A percentile compares a stretch with the other conserved stretches of the same genome.
phyloP scores from a whole-genome alignment of 1,140 invertebrate species.

The Pollicipes pollicipes region DNA sequence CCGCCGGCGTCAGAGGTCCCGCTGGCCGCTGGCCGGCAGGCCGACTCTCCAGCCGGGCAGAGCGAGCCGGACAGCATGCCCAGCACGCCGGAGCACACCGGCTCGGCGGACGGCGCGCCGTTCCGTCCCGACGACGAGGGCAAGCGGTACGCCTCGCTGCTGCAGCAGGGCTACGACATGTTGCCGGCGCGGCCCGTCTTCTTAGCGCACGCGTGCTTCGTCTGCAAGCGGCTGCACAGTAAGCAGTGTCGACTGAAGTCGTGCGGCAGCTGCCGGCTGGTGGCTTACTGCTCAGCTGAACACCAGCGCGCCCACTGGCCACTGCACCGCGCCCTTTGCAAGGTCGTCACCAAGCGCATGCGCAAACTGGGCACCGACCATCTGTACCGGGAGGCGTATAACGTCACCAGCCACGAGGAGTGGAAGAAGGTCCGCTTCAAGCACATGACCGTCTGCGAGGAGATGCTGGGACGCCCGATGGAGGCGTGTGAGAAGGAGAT shows the following conservation, averaged over 20 bases:
- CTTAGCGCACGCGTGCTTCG: neutral
- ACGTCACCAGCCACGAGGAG: neutral
- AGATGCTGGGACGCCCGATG: slow-evolving; percentile 35
- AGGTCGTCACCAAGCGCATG: neutral
- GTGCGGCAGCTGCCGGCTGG: slow-evolving; percentile 23
- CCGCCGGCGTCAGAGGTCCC: too few relatives aligned
- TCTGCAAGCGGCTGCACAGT: neutral
- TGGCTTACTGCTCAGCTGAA: slow-evolving; percentile 25
- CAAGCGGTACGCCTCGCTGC: neutral
- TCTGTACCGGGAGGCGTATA: neutral
- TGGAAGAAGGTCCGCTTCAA: neutral
- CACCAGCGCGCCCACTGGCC: slow-evolving; percentile 29
- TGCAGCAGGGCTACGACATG: neutral
- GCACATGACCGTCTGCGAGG: slow-evolving; percentile 29
- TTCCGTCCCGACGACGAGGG: neutral
- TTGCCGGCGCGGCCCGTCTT: neutral
- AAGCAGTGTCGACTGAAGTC: neutral
- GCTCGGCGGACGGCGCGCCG: neutral
- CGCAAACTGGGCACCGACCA: neutral
- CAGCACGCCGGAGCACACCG: neutral
- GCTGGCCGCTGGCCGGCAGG: too few relatives aligned
- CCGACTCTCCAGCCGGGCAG: too few relatives aligned
- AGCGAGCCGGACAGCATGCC: neutral
- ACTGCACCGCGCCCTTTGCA: slow-evolving; percentile 26
- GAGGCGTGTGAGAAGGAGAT: slow-evolving; percentile 46